These are phyloP conservation scores for Lobophora halterata DNA, from an alignment of 2,888 invertebrate genomes.

Conservation along the genomic window DNA sequence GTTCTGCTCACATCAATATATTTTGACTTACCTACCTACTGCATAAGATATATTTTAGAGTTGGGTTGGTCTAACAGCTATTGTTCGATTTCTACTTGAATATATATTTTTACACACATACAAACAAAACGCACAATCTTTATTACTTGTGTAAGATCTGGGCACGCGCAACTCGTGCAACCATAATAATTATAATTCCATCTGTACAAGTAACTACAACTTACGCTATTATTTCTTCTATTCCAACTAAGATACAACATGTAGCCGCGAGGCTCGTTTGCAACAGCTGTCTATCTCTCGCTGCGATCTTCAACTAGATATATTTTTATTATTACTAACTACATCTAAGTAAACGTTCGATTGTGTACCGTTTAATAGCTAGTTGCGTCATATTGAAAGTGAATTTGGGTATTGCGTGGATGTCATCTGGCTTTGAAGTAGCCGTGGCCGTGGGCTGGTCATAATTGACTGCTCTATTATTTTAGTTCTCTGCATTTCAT, in stretches of 20 bases:
- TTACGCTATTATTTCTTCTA: constrained; percentile 16
- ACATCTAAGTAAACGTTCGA: constrained; percentile 63
- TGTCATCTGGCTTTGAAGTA: constrained; percentile 20
- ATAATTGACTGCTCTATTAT: not conserved
- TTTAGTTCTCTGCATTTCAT: too few relatives aligned
- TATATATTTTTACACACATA: not conserved
- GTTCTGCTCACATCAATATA: too few relatives aligned
- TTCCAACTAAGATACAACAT: constrained; percentile 15
- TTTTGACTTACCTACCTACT: too few relatives aligned
- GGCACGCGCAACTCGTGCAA: constrained; percentile 11
- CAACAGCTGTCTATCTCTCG: constrained; percentile 51
- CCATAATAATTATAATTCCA: constrained; percentile 21
- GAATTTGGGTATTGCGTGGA: constrained; percentile 24
- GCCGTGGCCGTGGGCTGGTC: constrained; percentile 6
- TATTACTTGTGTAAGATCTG: not conserved
- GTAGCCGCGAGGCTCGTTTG: constrained; percentile 53
- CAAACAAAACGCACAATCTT: not conserved
- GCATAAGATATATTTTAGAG: too few relatives aligned
- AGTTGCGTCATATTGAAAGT: constrained; percentile 65
- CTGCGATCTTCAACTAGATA: constrained; percentile 47
- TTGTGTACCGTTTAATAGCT: constrained; percentile 63
- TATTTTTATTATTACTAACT: constrained; percentile 52
- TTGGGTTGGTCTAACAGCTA: too few relatives aligned
- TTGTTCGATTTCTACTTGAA: too few relatives aligned
- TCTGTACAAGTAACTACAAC: constrained; percentile 6